Evolutionary conservation across 2,113 vertebrate genomes (phyloP).

Genomic region (Narcine bancroftii): DNA sequence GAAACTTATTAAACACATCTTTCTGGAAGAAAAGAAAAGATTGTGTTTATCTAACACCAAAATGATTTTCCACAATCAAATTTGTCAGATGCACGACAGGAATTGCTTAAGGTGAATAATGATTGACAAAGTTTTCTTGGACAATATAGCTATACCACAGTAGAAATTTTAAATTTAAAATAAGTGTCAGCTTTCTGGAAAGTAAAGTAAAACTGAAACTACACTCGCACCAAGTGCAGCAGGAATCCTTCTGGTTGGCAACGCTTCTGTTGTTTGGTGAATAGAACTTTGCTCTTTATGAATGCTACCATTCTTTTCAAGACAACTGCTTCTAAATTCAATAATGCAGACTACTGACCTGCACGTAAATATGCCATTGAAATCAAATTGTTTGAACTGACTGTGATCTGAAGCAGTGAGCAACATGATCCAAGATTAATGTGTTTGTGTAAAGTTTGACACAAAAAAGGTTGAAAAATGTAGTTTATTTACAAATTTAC

Average conservation of each 20-base stretch:
- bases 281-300: too few species aligned
- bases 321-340: neutral
- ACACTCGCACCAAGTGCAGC: neutral
- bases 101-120: constrained; percentile 28
- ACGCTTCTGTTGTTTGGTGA: neutral
- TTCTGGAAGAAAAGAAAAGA: constrained; percentile 16
- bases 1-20: constrained; percentile 15
- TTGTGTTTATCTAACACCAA: constrained; percentile 11
- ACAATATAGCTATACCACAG: neutral
- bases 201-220: neutral
- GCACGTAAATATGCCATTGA: neutral
- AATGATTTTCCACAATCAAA: constrained; percentile 24
- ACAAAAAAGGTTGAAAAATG: too few species aligned
- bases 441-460: neutral
- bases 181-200: neutral
- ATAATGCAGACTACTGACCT: constrained; percentile 23
- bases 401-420: neutral
- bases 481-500: too few species aligned
- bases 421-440: neutral
- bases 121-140: neutral
- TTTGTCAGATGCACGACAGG: neutral
- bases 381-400: neutral
- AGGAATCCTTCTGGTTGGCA: neutral
- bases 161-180: neutral
- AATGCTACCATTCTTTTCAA: neutral